phyloP scores from a whole-genome alignment of 2,113 vertebrate species.

The Rynchops niger region DNA sequence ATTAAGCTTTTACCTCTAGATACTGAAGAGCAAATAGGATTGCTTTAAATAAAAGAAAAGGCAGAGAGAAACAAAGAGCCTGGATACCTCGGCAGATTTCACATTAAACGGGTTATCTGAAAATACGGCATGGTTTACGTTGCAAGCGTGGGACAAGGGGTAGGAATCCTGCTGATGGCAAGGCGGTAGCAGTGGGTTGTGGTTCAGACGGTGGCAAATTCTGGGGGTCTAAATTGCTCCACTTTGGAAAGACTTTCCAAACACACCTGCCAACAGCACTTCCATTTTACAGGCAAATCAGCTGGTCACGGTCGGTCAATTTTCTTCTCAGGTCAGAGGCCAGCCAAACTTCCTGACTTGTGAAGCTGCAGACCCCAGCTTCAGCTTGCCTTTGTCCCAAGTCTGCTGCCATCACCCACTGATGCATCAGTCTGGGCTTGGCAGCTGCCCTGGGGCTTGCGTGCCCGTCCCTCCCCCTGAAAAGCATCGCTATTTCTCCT shows the following conservation, averaged over 20 bases:
- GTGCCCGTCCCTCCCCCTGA: background rate
- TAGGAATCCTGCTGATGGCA: background rate
- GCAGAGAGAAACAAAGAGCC: background rate
- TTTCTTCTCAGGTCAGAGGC: constrained; percentile 26
- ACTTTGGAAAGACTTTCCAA: background rate
- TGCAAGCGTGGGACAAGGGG: accelerated
- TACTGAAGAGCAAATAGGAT: background rate
- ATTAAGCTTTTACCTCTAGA: constrained; percentile 4
- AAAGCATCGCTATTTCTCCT: background rate
- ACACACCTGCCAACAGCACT: background rate
- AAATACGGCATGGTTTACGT: background rate
- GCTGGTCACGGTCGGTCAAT: background rate
- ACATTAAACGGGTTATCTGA: background rate
- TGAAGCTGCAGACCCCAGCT: background rate
- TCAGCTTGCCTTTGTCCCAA: background rate
- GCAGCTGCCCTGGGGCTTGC: background rate
- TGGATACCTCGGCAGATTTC: background rate
- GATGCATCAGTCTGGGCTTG: background rate
- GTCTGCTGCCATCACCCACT: background rate
- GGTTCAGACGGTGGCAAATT: background rate
- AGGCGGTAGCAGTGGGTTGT: background rate
- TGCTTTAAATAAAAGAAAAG: background rate
- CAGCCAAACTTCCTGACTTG: background rate
- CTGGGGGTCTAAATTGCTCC: background rate
- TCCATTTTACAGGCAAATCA: constrained; percentile 52